Conservation (phyloP, 2,888 invertebrate species). For the Papilio demoleus region DNA sequence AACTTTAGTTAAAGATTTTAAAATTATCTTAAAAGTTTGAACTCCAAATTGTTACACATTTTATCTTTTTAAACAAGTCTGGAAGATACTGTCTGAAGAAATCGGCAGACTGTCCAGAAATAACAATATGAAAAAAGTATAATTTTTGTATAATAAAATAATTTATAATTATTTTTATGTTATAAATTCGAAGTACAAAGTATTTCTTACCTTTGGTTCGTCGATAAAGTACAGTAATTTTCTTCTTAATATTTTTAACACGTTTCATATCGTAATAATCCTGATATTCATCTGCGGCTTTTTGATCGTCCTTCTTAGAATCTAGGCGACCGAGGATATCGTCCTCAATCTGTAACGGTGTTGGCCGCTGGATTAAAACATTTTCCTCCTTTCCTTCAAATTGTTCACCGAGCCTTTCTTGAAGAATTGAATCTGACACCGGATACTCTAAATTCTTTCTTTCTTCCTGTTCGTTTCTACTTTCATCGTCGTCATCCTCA, state of each 20-base stretch:
- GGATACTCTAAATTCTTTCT: constrained; percentile 32
- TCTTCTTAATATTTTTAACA: constrained; percentile 60
- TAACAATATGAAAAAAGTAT: neutral
- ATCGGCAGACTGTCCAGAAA: neutral
- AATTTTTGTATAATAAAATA: neutral
- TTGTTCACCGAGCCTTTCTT: constrained; percentile 22
- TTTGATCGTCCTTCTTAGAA: constrained; percentile 39
- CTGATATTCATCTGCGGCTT: constrained; percentile 55
- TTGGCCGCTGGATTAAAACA: neutral
- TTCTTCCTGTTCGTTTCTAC: constrained; percentile 40
- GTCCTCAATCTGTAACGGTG: constrained; percentile 21
- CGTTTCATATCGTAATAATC: constrained; percentile 71
- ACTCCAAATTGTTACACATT: too few species aligned
- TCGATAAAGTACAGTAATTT: constrained; percentile 57
- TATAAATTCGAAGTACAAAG: neutral
- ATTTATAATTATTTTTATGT: neutral
- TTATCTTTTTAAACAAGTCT: too few species aligned
- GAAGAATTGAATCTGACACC: constrained; percentile 21
- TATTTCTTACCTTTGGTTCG: constrained; percentile 59
- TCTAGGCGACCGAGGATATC: constrained; percentile 34
- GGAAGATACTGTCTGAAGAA: too few species aligned
- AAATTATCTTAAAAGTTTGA: too few species aligned
- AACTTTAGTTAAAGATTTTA: neutral
- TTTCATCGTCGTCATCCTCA: constrained; percentile 41
- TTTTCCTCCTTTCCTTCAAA: constrained; percentile 26